Evolutionary conservation across 2,888 invertebrate species (phyloP), one percentile per base, ranked within the genome.

Genomic region (Aphidoletes aphidimyza): DNA sequence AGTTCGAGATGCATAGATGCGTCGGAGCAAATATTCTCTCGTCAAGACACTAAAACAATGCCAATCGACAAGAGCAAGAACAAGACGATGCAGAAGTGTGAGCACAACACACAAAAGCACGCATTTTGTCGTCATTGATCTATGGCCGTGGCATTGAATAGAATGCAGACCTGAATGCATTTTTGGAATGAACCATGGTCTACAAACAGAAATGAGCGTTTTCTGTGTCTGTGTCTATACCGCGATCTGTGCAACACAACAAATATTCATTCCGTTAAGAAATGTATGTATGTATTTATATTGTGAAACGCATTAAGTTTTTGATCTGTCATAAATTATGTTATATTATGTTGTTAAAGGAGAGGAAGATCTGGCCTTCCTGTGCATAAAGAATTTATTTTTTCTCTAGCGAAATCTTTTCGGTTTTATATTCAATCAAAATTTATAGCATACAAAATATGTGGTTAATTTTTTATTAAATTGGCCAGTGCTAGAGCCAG

Each of bases 291-390:
- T 37, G 19, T n/a, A n/a, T n/a, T n/a, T n/a, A n/a, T n/a, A n/a
- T n/a, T n/a, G n/a, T 22, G 37, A 37, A 81, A 37, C 81, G 81
- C 81, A 81, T 81, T 81, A 37, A 81, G n/a, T 81, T 81, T 39
- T 81, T 81, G 81, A 81, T 81, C n/a, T 81, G 37, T 81, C 81
- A 81, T 81, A 81, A 81, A 81, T 81, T 36, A 81, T 37, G 37
- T 36, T 81, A 81, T 81, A 81, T 81, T 81, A 81, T 81, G 81
- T 81, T 81, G 81, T 81, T 81, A 81, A 81, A 37, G 37, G n/a
- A n/a, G n/a, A n/a, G 19, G 9, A 37, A 3, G 5, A 8, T 47
- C 47, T 47, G 47, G 17, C 47, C 47, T 54, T 54, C 54, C n/a
- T 54, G n/a, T 22, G 47, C 9, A 47, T 47, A 47, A 47, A 47